Percentiles rank a stretch among this genome's conserved stretches.
phyloP scores from a whole-genome alignment of 2,113 vertebrate genomes.

The Rhinogobius similis region DNA sequence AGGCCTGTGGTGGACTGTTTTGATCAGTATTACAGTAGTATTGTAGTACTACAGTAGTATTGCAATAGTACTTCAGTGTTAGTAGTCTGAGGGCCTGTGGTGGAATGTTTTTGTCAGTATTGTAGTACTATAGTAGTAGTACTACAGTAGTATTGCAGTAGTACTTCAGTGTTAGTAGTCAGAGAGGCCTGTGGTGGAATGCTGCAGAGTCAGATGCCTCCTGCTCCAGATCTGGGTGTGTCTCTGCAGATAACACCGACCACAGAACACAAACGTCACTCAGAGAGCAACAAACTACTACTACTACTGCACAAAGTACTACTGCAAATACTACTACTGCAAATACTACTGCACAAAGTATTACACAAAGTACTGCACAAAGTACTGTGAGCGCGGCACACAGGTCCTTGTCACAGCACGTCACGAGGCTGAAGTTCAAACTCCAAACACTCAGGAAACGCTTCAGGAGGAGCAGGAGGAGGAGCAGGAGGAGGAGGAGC shows the following conservation, averaged over 20 bases:
- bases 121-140: not conserved
- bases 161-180: not conserved
- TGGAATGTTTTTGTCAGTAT: not conserved
- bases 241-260: not conserved
- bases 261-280: not conserved
- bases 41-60: no score
- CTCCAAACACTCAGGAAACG: no score
- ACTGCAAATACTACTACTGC: not conserved
- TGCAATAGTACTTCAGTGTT: no score
- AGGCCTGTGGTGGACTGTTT: no score
- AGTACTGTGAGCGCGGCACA: no score
- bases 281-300: not conserved
- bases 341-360: not conserved
- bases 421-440: no score
- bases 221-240: not conserved
- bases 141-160: not conserved
- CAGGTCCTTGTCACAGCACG: no score
- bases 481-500: no score
- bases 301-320: not conserved
- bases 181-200: not conserved
- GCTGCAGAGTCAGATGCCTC: slow-evolving; percentile 3
- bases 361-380: no score
- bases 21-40: no score
- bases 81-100: not conserved
- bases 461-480: no score